phyloP scores from a whole-genome alignment of 1,140 invertebrate species.

The Drosophila novamexicana region DNA sequence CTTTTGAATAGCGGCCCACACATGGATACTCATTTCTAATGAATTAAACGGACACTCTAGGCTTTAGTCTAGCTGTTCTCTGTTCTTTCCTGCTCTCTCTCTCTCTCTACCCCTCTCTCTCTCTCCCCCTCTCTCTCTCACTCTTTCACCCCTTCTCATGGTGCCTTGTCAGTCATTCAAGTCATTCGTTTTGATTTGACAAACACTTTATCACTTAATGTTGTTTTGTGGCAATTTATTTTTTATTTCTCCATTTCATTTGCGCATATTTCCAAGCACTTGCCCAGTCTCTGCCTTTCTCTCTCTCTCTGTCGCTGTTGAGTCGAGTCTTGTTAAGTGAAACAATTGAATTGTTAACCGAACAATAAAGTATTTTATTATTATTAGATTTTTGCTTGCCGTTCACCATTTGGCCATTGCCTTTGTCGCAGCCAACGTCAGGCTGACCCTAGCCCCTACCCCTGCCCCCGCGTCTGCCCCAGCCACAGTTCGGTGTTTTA shows the following conservation, averaged over 20 bases:
- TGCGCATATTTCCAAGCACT: constrained; percentile 15
- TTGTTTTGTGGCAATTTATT: constrained; percentile 66
- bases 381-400: constrained; percentile 78
- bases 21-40: constrained; percentile 31
- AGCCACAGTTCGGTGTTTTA: constrained; percentile 22
- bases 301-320: constrained; percentile 5
- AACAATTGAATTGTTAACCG: constrained; percentile 82
- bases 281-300: neutral
- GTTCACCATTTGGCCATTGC: constrained; percentile 46
- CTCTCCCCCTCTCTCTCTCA: neutral
- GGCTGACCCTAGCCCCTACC: neutral
- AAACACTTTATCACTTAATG: constrained; percentile 81
- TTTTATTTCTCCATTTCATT: constrained; percentile 53
- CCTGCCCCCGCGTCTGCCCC: neutral
- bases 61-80: no score
- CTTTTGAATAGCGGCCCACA: constrained; percentile 1
- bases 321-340: constrained; percentile 68
- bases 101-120: neutral
- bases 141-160: neutral
- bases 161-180: constrained; percentile 24
- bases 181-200: constrained; percentile 72
- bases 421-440: constrained; percentile 46
- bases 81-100: neutral
- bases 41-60: constrained; percentile 25
- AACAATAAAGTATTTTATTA: constrained; percentile 82